Percentiles rank a stretch among this genome's conserved stretches.
phyloP scores from a whole-genome alignment of 1,140 invertebrate species.

The Limonius californicus region DNA sequence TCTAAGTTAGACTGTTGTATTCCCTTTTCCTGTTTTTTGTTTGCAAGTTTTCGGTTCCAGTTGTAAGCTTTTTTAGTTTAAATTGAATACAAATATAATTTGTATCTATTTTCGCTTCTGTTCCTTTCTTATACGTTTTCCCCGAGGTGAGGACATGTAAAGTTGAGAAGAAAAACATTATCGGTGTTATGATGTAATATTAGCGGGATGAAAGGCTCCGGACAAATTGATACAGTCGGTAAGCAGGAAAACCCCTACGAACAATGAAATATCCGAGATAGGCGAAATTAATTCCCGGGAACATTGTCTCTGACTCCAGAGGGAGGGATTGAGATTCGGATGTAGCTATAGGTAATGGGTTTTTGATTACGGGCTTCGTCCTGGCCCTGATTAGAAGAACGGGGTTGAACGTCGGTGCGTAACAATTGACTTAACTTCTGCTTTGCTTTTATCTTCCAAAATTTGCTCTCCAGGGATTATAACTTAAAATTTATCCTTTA shows the following conservation, averaged over 20 bases:
- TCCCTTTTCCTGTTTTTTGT: neutral
- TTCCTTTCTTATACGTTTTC: neutral
- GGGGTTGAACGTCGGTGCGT: constrained; percentile 3
- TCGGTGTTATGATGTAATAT: neutral
- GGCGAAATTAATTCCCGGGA: constrained; percentile 14
- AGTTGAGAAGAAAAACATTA: neutral
- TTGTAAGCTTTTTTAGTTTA: constrained; percentile 8
- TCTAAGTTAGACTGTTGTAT: neutral
- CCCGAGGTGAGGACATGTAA: neutral
- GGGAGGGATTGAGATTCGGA: constrained; percentile 10
- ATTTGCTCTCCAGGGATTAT: neutral
- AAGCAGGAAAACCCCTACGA: constrained; percentile 13
- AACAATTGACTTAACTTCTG: constrained; percentile 9
- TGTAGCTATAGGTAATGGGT: constrained; percentile 14
- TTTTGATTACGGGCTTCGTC: constrained; percentile 14
- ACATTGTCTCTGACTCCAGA: constrained; percentile 11
- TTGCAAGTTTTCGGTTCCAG: constrained; percentile 3
- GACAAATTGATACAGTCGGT: constrained; percentile 11
- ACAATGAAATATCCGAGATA: constrained; percentile 14
- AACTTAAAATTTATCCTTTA: constrained; percentile 8
- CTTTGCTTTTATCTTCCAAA: neutral
- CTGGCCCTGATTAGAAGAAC: constrained; percentile 9
- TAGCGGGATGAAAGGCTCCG: constrained; percentile 3
- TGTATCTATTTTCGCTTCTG: neutral
- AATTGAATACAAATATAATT: constrained; percentile 9